Conservation (phyloP, 2,797 vertebrate species). For the Dendrocincla fuliginosa region DNA sequence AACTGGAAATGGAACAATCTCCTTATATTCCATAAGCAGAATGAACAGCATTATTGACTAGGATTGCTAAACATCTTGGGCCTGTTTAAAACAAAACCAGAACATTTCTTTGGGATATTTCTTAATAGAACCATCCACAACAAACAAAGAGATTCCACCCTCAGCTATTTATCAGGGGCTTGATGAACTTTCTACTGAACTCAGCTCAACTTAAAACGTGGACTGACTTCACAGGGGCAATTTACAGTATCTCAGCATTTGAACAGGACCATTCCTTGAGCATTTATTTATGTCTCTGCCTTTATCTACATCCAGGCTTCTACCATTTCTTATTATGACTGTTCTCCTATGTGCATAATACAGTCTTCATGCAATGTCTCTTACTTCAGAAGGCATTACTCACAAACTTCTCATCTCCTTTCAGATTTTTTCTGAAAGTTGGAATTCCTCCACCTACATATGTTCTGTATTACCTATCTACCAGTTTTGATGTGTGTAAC, state of each 20-base stretch:
- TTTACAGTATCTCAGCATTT: background rate
- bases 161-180: background rate
- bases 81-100: background rate
- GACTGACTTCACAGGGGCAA: background rate
- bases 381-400: background rate
- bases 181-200: background rate
- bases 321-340: background rate
- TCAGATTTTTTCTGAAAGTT: background rate
- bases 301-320: background rate
- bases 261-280: background rate
- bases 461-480: background rate
- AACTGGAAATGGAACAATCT: conserved; percentile 8
- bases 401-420: background rate
- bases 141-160: background rate
- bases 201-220: background rate
- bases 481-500: background rate
- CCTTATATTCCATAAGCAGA: background rate
- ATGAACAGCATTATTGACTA: background rate
- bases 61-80: background rate
- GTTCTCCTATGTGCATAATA: background rate
- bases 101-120: background rate
- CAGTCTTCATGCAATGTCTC: background rate
- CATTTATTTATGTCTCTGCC: background rate
- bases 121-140: background rate
- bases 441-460: background rate